Percentiles rank a stretch among this genome's conserved stretches.
Conservation (phyloP, 2,797 vertebrate species). For the Cossypha niveicapilla region DNA sequence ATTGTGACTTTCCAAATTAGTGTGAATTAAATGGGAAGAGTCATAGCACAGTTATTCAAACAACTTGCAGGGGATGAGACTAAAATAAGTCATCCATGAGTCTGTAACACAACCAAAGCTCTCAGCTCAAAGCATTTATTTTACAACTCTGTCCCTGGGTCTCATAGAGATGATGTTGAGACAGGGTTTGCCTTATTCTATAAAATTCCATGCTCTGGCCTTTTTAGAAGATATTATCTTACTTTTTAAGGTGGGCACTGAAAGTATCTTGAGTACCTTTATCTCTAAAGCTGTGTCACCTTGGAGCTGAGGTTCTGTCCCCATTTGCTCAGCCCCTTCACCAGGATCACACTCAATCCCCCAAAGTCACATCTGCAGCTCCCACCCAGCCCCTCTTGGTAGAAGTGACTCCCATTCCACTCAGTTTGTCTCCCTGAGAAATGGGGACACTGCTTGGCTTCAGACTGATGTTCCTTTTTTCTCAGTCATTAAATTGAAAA, state of each 20-base stretch:
- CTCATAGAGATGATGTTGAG: neutral
- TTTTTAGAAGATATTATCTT: neutral
- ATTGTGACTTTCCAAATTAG: neutral
- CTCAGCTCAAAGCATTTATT: neutral
- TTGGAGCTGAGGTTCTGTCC: neutral
- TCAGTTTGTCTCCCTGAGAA: neutral
- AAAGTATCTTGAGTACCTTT: neutral
- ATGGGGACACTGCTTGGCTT: accelerated
- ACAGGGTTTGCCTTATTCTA: neutral
- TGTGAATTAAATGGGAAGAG: neutral
- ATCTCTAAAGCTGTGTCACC: neutral
- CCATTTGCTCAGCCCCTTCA: accelerated
- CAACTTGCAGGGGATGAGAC: neutral
- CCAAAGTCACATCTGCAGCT: accelerated
- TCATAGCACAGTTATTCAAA: neutral
- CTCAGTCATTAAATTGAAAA: neutral
- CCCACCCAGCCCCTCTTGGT: neutral
- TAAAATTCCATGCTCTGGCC: neutral
- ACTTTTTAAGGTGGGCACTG: neutral
- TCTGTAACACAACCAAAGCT: neutral
- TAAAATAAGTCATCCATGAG: neutral
- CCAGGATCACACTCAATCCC: neutral
- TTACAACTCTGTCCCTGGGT: neutral
- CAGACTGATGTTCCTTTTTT: neutral
- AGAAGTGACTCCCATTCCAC: neutral